Base-by-base conservation (phyloP, 2,888 invertebrate genomes). In the Thumatha senex region DNA sequence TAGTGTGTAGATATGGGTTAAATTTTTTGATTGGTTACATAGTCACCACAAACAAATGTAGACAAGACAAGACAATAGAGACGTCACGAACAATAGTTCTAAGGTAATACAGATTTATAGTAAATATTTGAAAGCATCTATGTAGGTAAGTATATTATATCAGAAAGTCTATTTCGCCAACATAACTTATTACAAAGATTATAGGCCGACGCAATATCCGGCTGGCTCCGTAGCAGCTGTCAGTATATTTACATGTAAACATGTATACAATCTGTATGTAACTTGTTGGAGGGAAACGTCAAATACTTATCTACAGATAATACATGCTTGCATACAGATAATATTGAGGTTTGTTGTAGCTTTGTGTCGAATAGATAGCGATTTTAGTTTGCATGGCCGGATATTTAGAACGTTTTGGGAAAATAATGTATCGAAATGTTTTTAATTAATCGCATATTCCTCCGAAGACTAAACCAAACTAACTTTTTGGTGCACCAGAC, bases 201-300 rank as follows among this genome's bases (percentile, higher is more conserved):
- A 66, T 68, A 74, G 70, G 72, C 77, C 68, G 70, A 71, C 55
- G 79, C 76, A 82, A 83, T 83, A 83, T 82, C 82, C 79, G 80
- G 67, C 63, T 63, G 60, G 72, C 72, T 74, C 74, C 66, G 70
- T 57, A 61, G 65, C 56, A 54, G 56, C 72, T 74, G 76, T 76
- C 79, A 81, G 75, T 74, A 77, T 82, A 75, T 80, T 76, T 78
- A 78, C 75, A 62, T 71, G 70, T 53, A 66, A 74, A 72, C 76
- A 77, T 76, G 74, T 67, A 61, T 7, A 33, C 33, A 43, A 39
- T 39, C 38, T 39, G 38, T 18, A 15, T 38, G 5, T 67, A 74
- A 70, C 75, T 76, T 74, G 67, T 59, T 39, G 67, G 65, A 60
- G 58, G 61, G 46, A 51, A 24, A 46, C 45, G 67, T 44, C 48